These are phyloP conservation scores for Terrapene triunguis DNA, from an alignment of 2,113 vertebrate genomes.

Conservation along the genomic window DNA sequence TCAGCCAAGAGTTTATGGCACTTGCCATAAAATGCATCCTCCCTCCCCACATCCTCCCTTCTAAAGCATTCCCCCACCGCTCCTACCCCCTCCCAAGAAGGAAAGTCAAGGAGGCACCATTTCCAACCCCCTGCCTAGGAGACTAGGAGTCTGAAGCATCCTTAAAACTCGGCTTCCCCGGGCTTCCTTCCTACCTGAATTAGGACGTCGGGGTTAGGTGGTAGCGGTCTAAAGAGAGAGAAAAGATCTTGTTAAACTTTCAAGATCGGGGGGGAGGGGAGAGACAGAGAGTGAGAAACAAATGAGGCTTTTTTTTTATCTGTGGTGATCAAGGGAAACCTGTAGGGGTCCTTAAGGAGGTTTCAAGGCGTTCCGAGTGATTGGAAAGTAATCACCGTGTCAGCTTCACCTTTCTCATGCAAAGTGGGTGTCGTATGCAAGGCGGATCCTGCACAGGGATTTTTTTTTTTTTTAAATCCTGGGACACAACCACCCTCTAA, in stretches of 20 bases:
- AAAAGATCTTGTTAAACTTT: conserved; percentile 51
- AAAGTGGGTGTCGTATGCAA: conserved; percentile 89
- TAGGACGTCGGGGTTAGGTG: conserved; percentile 16
- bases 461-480: neutral
- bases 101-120: conserved; percentile 48
- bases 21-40: conserved; percentile 71
- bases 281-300: conserved; percentile 61
- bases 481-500: conserved; percentile 25
- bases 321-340: conserved; percentile 74
- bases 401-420: conserved; percentile 94
- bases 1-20: conserved; percentile 62
- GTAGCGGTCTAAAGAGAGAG: neutral
- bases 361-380: conserved; percentile 87
- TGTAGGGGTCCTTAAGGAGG: conserved; percentile 78
- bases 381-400: conserved; percentile 91
- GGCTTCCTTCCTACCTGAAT: conserved; percentile 56
- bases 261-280: conserved; percentile 13
- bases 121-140: conserved; percentile 5
- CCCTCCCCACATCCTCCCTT: conserved; percentile 57
- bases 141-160: neutral
- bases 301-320: conserved; percentile 70
- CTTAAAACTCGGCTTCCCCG: neutral
- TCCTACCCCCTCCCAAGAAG: conserved; percentile 13
- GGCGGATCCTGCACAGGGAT: conserved; percentile 89
- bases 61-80: neutral